phyloP scores from a whole-genome alignment of 2,797 vertebrate species.

The Pangasius krempfi region DNA sequence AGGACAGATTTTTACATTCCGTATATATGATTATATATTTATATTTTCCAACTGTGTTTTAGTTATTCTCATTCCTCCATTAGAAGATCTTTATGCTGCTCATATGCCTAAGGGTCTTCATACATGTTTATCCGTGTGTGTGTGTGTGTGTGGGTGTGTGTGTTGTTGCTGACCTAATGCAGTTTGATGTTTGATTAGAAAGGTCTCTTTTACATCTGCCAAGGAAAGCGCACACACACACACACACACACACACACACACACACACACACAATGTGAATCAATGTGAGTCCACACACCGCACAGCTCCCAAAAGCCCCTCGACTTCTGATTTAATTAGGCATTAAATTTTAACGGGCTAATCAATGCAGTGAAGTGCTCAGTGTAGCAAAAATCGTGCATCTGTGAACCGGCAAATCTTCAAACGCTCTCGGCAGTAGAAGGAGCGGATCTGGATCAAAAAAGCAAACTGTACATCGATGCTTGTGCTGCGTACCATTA shows the following conservation, averaged over 20 bases:
- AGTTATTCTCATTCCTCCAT: neutral
- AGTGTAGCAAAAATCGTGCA: constrained; percentile 30
- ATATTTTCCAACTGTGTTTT: neutral
- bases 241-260: constrained; percentile 32
- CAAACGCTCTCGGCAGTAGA: constrained; percentile 7
- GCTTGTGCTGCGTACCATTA: neutral
- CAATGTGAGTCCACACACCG: constrained; percentile 19
- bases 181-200: constrained; percentile 32
- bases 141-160: constrained; percentile 27
- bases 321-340: constrained; percentile 48
- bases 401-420: constrained; percentile 23
- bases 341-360: constrained; percentile 43
- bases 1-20: neutral
- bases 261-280: constrained; percentile 27
- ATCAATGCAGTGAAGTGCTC: constrained; percentile 33
- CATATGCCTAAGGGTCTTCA: neutral
- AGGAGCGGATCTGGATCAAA: constrained; percentile 2
- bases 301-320: constrained; percentile 18
- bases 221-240: neutral
- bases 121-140: neutral
- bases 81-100: neutral
- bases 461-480: neutral
- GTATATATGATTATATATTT: neutral
- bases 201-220: constrained; percentile 37
- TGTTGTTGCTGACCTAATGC: constrained; percentile 25